phyloP scores from a whole-genome alignment of 2,888 invertebrate genomes.

The Drosophila nigricruria region DNA sequence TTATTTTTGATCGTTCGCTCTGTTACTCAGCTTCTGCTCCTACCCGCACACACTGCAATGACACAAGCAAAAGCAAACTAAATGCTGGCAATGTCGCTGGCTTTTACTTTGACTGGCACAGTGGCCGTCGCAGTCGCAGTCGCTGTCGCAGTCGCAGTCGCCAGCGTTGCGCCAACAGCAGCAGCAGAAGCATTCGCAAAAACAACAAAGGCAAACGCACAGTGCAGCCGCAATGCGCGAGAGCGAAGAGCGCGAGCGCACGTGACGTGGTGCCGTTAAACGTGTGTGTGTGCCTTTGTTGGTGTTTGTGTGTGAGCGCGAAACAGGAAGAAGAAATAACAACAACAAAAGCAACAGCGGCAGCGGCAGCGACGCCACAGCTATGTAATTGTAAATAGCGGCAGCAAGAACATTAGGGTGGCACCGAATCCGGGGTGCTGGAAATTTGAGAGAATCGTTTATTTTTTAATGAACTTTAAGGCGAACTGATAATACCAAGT shows the following conservation, averaged over 20 bases:
- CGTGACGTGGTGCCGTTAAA: slow-evolving; percentile 54
- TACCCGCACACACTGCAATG: slow-evolving; percentile 79
- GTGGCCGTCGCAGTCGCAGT: slow-evolving; percentile 38
- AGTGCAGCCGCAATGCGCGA: slow-evolving; percentile 52
- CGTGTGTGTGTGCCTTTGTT: slow-evolving; percentile 45
- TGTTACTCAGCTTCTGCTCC: slow-evolving; percentile 52
- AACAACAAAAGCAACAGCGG: slow-evolving; percentile 38
- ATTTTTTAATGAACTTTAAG: slow-evolving; percentile 38
- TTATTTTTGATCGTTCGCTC: slow-evolving; percentile 35
- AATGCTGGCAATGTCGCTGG: slow-evolving; percentile 64
- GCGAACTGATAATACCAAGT: slow-evolving; percentile 23
- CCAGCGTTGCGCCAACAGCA: slow-evolving; percentile 23
- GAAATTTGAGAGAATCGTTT: slow-evolving; percentile 34
- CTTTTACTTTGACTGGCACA: slow-evolving; percentile 54
- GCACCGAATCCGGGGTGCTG: slow-evolving; percentile 29
- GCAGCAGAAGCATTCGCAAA: slow-evolving; percentile 63
- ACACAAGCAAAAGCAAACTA: slow-evolving; percentile 78
- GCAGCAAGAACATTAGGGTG: slow-evolving; percentile 57
- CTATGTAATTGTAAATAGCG: slow-evolving; percentile 63
- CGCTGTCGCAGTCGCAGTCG: slow-evolving; percentile 26
- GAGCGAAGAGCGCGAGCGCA: slow-evolving; percentile 60
- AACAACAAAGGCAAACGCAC: slow-evolving; percentile 57
- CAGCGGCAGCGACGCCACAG: slow-evolving; percentile 20
- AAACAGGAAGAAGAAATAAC: slow-evolving; percentile 72
- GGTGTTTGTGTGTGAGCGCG: slow-evolving; percentile 54